Conservation (phyloP, 1,140 invertebrate species). For the Belonocnema kinseyi region DNA sequence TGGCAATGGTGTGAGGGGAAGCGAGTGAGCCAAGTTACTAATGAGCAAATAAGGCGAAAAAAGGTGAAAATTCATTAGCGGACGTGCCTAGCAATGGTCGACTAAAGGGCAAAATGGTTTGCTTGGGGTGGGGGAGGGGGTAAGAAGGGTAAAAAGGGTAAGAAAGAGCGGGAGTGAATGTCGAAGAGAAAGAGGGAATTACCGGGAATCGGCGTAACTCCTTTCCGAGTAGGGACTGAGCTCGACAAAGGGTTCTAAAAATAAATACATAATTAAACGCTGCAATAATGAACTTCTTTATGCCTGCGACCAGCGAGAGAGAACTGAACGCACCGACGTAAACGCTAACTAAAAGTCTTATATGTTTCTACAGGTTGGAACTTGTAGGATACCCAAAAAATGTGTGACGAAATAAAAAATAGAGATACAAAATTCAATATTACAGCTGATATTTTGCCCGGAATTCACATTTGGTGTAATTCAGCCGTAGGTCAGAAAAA, state of each 20-base stretch:
- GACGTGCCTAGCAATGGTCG: conserved; percentile 59
- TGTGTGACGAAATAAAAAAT: too few species aligned
- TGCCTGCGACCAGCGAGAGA: conserved; percentile 48
- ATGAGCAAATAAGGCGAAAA: conserved; percentile 71
- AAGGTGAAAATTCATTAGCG: conserved; percentile 73
- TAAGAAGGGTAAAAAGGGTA: conserved; percentile 30
- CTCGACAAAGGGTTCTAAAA: conserved; percentile 70
- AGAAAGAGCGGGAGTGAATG: conserved; percentile 38
- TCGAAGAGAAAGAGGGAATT: conserved; percentile 47
- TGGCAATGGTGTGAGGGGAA: conserved; percentile 25
- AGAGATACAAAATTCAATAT: too few species aligned
- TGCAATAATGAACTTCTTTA: conserved; percentile 72
- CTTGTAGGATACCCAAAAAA: too few species aligned
- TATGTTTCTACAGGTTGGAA: too few species aligned
- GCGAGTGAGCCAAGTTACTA: conserved; percentile 62
- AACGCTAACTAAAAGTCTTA: not conserved
- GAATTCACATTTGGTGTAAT: too few species aligned
- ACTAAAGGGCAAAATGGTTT: not conserved
- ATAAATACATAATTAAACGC: conserved; percentile 74
- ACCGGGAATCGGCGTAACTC: conserved; percentile 71
- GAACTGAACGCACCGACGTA: conserved; percentile 17
- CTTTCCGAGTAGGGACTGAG: conserved; percentile 62
- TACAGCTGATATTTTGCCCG: too few species aligned
- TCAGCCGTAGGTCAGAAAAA: too few species aligned
- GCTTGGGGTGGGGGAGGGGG: not conserved